Evolutionary conservation across 2,797 vertebrate species (phyloP).

Genomic region (Kryptolebias ocellatus): DNA sequence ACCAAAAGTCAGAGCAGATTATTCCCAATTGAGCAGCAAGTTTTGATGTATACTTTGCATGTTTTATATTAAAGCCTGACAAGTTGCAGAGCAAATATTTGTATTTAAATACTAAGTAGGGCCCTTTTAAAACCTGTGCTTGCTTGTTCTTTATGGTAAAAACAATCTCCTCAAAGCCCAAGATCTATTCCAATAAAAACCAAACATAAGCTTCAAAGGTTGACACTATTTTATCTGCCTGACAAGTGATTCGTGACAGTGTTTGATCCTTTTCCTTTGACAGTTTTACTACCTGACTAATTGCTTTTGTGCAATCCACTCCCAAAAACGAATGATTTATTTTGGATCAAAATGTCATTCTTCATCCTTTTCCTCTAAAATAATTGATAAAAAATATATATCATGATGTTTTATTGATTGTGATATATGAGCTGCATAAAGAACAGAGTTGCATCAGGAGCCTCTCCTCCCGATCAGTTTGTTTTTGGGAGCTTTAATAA

Average conservation of each 20-base stretch:
- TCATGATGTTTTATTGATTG: constrained; percentile 25
- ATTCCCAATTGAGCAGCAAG: no score
- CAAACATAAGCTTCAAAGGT: neutral
- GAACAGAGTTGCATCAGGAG: constrained; percentile 7
- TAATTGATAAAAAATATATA: constrained; percentile 3
- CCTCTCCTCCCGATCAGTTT: constrained; percentile 12
- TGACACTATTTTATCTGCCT: neutral
- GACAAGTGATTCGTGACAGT: neutral
- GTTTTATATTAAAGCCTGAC: no score
- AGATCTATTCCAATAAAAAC: neutral
- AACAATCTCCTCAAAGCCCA: no score
- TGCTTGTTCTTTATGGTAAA: no score
- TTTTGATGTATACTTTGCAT: no score
- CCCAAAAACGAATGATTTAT: neutral
- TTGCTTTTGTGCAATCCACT: neutral
- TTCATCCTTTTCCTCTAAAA: neutral
- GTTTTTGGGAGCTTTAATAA: constrained; percentile 36
- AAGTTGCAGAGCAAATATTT: no score
- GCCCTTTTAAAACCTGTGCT: no score
- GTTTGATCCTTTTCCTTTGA: neutral
- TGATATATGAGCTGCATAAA: constrained; percentile 5
- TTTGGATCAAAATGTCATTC: neutral
- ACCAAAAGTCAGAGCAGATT: no score
- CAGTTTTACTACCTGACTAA: neutral
- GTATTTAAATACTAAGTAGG: no score